Evolutionary conservation across 2,888 invertebrate species (phyloP).

Genomic region (Caenorhabditis sulstoni): DNA sequence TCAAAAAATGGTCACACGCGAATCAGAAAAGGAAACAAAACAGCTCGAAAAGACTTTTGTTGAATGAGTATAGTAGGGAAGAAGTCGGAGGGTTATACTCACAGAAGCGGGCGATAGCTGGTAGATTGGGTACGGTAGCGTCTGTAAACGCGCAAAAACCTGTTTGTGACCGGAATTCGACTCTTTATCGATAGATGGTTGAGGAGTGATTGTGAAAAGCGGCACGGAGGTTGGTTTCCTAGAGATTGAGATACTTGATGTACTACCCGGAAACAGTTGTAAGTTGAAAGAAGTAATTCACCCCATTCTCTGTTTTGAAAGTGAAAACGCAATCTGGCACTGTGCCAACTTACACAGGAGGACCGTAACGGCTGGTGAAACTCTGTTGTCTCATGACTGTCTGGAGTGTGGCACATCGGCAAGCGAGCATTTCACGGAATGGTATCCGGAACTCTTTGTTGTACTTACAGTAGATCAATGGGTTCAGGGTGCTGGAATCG

Average conservation of each 20-base stretch:
- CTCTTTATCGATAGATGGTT: slow-evolving; percentile 47
- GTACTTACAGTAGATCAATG: slow-evolving; percentile 90
- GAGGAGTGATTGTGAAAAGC: slow-evolving; percentile 55
- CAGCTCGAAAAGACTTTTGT: neutral
- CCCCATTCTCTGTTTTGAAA: slow-evolving; percentile 4
- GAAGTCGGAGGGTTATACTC: slow-evolving; percentile 57
- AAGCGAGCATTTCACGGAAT: slow-evolving; percentile 80
- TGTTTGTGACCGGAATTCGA: slow-evolving; percentile 32
- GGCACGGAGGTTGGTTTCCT: slow-evolving; percentile 56
- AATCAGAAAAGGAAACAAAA: slow-evolving; percentile 10
- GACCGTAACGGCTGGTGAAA: slow-evolving; percentile 77
- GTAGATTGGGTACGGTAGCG: slow-evolving; percentile 59
- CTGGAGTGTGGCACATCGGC: slow-evolving; percentile 80
- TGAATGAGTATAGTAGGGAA: slow-evolving; percentile 7
- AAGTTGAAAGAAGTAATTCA: neutral
- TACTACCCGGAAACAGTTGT: neutral
- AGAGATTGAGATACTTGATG: slow-evolving; percentile 24
- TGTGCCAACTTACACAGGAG: slow-evolving; percentile 69
- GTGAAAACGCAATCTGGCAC: neutral
- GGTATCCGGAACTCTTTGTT: slow-evolving; percentile 81
- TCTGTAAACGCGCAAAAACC: slow-evolving; percentile 58
- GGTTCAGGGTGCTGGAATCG: slow-evolving; percentile 84
- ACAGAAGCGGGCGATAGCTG: slow-evolving; percentile 65
- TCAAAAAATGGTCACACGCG: slow-evolving; percentile 19
- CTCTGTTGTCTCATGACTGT: slow-evolving; percentile 79